Evolutionary conservation across 2,888 invertebrate genomes (phyloP), one percentile per base, ranked within the genome.

Genomic region (Papilio elwesi): DNA sequence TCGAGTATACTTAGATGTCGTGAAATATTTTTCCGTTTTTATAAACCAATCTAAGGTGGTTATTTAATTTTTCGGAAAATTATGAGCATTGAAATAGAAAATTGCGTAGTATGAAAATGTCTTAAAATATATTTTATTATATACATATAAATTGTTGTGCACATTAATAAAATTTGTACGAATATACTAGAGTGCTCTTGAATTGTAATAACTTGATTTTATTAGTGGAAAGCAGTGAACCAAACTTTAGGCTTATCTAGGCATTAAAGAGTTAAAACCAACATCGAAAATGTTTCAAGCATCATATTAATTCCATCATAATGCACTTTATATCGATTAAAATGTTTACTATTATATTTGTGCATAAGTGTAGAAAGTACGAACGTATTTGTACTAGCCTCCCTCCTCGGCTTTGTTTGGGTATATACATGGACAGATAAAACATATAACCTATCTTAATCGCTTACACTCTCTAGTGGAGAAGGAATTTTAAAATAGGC

Each of bases 221-320:
- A 68, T 38, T 48, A 68, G 68, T 59, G 6, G 38, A 68, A 68
- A 15, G n/a, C 36, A 68, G 38, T 59, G 68, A 68, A 68, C 68
- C 68, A 68, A 68, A 68, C 59, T 59, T 68, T 36, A 48, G 48
- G 68, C 49, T 48, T 59, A 48, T 59, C 57, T 49, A 49, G 36
- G 59, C 59, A 59, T 59, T 59, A 38, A 6, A 68, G 68, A 49
- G 59, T 49, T 57, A 57, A 26, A 49, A 10, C 51, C 49, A 12
- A 65, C 36, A 65, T 52, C 36, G 65, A 36, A 65, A 52, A 49
- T 51, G 26, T 66, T 66, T 66, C 9, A 26, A 26, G 65, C n/a
- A 62, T 15, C 43, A 59, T 59, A 43, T 43, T 43, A 59, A 43
- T 9, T n/a, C 43, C 36, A 15, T 9, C 49, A 15, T 15, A 38